phyloP scores from a whole-genome alignment of 1,140 invertebrate genomes.

The Helicorthomorpha holstii region DNA sequence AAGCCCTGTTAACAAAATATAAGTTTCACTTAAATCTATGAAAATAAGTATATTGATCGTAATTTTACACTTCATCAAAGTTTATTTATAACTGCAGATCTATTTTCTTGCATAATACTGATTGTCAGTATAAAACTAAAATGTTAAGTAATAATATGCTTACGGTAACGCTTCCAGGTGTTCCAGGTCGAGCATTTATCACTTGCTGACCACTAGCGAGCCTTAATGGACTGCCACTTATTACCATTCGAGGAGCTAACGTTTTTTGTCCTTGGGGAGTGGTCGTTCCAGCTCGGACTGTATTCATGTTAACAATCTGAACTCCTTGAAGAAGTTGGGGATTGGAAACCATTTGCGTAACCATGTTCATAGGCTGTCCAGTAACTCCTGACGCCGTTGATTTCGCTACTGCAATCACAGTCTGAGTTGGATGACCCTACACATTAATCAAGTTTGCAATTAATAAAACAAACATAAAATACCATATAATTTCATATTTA shows the following conservation, averaged over 20 bases:
- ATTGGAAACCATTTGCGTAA: conserved; percentile 19
- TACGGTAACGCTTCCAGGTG: no score
- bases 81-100: no score
- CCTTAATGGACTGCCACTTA: conserved; percentile 29
- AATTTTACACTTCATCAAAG: no score
- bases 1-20: conserved; percentile 8
- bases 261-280: conserved; percentile 47
- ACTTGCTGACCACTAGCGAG: conserved; percentile 42
- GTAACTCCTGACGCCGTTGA: not conserved
- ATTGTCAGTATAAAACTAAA: no score
- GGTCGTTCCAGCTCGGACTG: conserved; percentile 39
- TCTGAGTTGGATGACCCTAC: not conserved
- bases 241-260: conserved; percentile 54
- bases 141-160: no score
- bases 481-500: no score
- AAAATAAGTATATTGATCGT: no score
- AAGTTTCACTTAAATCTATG: no score
- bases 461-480: not conserved
- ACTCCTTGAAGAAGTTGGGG: conserved; percentile 24
- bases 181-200: conserved; percentile 53
- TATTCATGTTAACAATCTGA: conserved; percentile 60
- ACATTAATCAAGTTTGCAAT: not conserved
- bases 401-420: not conserved
- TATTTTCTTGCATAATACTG: no score
- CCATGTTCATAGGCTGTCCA: conserved; percentile 19